Base-by-base conservation (phyloP, 2,113 vertebrate species). In the Thamnophis sirtalis region DNA sequence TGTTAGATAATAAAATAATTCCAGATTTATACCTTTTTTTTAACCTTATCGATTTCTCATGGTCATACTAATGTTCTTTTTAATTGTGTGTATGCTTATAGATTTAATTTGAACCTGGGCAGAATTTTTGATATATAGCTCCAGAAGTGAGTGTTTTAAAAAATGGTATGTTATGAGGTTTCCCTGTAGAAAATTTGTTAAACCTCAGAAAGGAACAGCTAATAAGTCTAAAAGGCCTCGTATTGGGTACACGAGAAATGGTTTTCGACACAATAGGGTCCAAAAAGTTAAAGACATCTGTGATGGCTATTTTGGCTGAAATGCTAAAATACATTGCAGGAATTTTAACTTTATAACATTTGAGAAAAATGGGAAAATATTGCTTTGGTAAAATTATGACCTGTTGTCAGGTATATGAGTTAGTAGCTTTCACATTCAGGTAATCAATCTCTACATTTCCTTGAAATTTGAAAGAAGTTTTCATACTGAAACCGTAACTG, bases 231-330 rank as follows among this genome's bases (percentile, higher is more conserved):
- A 94, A 94, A 97, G 93, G 94, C 92, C 73, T 94, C 94, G 94
- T 95, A 97, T 56, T 94, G 96, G 96, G 96, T 95, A 90, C 95
- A 95, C 5, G 87, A 96, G 97, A 97, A 95, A 97, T 96, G 96
- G 96, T 96, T 95, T 97, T 97, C 98, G 97, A 98, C 97, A 97
- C 97, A 97, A 97, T 93, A 95, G 94, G 97, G 97, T 98, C 97
- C 96, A 96, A 91, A 94, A 97, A 97, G 97, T 98, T 98, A 96
- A 97, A 97, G 96, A 95, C 87, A 90, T 98, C 95, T 96, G 96
- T 96, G 95, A 96, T 95, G 96, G 96, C 96, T 97, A 97, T 94
- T 96, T 96, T 96, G 96, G 96, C 97, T 97, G 97, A 96, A 97
- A 97, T 95, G 95, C 93, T 97, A 93, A 97, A 97, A 95, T 94